A percentile compares a stretch with the other conserved stretches of the same genome.
These are phyloP conservation scores for Boleophthalmus pectinirostris DNA, from an alignment of 2,113 vertebrate species.

Conservation along the genomic window DNA sequence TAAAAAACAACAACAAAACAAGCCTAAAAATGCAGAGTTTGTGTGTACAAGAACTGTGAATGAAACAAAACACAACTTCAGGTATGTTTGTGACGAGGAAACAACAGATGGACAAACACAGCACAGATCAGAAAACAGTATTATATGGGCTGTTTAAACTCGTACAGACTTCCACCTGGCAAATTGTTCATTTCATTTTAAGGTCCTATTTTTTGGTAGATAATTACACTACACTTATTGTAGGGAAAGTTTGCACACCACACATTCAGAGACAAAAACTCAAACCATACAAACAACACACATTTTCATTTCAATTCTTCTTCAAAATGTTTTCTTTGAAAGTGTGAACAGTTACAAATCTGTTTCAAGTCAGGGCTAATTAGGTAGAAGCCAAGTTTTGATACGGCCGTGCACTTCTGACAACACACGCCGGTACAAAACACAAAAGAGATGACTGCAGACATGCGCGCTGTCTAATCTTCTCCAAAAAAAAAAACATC, in stretches of 20 bases:
- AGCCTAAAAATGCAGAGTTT: too few species aligned
- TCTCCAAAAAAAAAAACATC: conserved; percentile 47
- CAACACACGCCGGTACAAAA: conserved; percentile 15
- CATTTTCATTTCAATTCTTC: conserved; percentile 4
- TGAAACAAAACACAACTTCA: too few species aligned
- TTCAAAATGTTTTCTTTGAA: conserved; percentile 11
- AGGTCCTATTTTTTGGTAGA: not conserved
- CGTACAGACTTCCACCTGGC: not conserved
- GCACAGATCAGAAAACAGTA: too few species aligned
- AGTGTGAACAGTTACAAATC: conserved; percentile 15
- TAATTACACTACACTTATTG: not conserved
- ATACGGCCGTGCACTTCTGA: conserved; percentile 39
- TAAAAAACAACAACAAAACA: too few species aligned
- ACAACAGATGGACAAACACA: too few species aligned
- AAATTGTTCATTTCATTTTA: too few species aligned
- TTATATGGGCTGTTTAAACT: not conserved
- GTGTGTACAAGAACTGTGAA: too few species aligned
- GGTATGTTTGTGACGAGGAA: too few species aligned
- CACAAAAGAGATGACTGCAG: conserved; percentile 31
- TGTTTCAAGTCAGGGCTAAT: conserved; percentile 15
- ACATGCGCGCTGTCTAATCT: conserved; percentile 50
- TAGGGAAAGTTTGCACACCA: not conserved
- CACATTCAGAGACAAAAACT: not conserved
- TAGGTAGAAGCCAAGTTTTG: conserved; percentile 13
- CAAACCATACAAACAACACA: conserved; percentile 1